Conservation (phyloP, 2,888 invertebrate species). For the Bembecia ichneumoniformis region DNA sequence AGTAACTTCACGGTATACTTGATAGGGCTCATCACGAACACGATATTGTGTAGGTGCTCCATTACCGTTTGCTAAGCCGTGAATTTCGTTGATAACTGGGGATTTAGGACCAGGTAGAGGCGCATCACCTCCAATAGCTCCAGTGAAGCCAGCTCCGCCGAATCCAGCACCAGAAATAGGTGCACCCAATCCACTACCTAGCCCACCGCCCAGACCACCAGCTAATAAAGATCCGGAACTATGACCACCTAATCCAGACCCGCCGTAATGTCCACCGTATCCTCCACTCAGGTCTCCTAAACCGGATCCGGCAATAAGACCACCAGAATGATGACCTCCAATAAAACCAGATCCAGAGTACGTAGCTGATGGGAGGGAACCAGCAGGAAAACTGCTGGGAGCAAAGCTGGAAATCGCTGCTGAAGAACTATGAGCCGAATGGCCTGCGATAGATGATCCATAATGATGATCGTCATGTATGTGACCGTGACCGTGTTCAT, state of each 20-base stretch:
- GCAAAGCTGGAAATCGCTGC: constrained; percentile 39
- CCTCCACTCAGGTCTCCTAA: not conserved
- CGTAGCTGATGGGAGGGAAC: constrained; percentile 54
- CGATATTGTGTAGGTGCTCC: constrained; percentile 57
- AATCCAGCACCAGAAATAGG: constrained; percentile 10
- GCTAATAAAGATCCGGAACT: constrained; percentile 4
- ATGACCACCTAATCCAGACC: not conserved
- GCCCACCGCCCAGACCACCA: constrained; percentile 8
- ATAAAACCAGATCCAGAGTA: constrained; percentile 31
- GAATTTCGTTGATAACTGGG: constrained; percentile 56
- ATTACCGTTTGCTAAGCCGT: constrained; percentile 49
- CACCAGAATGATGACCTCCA: constrained; percentile 12
- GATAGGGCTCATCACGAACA: constrained; percentile 52
- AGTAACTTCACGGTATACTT: constrained; percentile 56
- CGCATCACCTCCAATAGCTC: constrained; percentile 22
- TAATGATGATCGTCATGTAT: constrained; percentile 1
- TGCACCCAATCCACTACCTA: constrained; percentile 9
- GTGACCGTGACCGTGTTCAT: constrained; percentile 23
- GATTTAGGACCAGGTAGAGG: constrained; percentile 43
- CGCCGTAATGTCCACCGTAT: not conserved
- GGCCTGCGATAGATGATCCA: constrained; percentile 2
- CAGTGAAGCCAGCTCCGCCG: constrained; percentile 6
- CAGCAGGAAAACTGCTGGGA: constrained; percentile 56
- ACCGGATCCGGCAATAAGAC: constrained; percentile 9
- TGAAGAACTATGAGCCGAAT: constrained; percentile 15